phyloP scores from a whole-genome alignment of 2,797 vertebrate genomes.

The Thalassophryne amazonica region DNA sequence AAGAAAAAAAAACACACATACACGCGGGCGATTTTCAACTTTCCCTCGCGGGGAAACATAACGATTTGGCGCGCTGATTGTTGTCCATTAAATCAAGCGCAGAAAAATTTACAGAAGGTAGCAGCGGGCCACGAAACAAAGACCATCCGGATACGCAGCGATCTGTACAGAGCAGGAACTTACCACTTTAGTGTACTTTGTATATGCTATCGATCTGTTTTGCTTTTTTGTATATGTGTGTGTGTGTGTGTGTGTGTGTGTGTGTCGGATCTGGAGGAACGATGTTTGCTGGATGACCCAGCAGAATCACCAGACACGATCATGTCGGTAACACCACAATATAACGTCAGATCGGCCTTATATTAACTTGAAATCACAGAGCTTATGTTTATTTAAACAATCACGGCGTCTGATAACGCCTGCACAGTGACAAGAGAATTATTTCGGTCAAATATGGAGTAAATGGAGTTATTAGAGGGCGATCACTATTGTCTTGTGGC shows the following conservation, averaged over 20 bases:
- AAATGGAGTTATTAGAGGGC: slow-evolving; percentile 33
- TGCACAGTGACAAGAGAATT: no score
- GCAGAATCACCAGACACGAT: background rate
- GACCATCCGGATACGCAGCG: slow-evolving; percentile 11
- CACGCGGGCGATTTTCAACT: background rate
- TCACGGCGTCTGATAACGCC: background rate
- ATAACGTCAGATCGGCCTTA: no score
- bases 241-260: no score
- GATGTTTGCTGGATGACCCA: background rate
- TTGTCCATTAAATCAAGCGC: background rate
- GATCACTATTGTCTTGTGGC: slow-evolving; percentile 20
- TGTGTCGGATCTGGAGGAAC: no score
- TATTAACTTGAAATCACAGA: background rate
- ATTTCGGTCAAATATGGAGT: background rate
- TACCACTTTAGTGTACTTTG: background rate
- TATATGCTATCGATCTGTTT: background rate
- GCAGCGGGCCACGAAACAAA: slow-evolving; percentile 56
- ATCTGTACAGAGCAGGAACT: slow-evolving; percentile 13
- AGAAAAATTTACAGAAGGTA: slow-evolving; percentile 1
- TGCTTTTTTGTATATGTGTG: no score
- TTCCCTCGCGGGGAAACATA: background rate
- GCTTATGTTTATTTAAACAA: background rate
- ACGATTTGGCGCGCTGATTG: background rate
- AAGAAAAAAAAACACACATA: background rate
- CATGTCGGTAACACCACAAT: no score